Base-by-base conservation (phyloP, 2,888 invertebrate species). In the Noctua pronuba region DNA sequence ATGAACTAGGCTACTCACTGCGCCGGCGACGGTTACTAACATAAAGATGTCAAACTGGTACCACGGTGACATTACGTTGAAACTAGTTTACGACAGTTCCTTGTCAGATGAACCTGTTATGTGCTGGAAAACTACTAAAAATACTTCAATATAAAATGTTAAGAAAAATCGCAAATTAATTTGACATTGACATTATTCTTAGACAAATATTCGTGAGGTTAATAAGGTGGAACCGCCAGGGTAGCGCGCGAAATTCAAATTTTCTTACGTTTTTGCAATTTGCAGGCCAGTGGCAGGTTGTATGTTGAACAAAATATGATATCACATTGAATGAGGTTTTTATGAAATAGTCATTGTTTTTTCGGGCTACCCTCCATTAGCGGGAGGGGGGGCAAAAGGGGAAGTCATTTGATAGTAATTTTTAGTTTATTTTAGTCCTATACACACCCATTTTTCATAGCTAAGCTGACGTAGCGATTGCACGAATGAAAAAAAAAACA, bases 51-150 rank as follows among this genome's bases (percentile, higher is more conserved):
- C 66, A 77, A 80, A 77, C 80, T 4, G 46, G 79, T 79, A 55
- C 1, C 13, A 5, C 16, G 38, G 67, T 64, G 68, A 80, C 55
- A 58, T 41, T 55, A 55, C 46, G 18, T 2, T n/a, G 38, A 41
- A 80, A 76, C 83, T 49, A n/a, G 83, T 80, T 58, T 13, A 28
- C 16, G 7, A 66, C 41, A 35, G 64, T 78, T 80, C 41, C 60
- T 28, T 73, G 16, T 46, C 38, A 18, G 28, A 52, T 38, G 28
- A 35, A 80, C 55, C 58, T 46, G 64, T 24, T 67, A 2, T 55
- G 11, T 24, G 21, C 38, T 55, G 62, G 60, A 44, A 49, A 38
- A 24, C 28, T 21, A 38, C 6, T 69, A 5, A 49, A 66, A 8
- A 46, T 3, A n/a, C 2, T 65, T 41, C n/a, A 16, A 10, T 1